These are phyloP conservation scores for Sitta europaea DNA, from an alignment of 2,113 vertebrate species.

Conservation along the genomic window DNA sequence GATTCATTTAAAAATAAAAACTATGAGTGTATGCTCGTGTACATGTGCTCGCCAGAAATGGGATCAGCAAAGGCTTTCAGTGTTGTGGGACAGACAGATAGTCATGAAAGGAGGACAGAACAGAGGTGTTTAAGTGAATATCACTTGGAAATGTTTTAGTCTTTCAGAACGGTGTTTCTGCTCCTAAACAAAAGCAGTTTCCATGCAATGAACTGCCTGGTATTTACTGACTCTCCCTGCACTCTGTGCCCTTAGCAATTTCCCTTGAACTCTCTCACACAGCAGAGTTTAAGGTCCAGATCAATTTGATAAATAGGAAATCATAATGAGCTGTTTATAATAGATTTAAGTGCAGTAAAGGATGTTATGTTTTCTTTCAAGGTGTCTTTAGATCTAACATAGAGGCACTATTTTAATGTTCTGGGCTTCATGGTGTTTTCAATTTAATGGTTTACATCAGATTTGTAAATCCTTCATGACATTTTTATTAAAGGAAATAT, in stretches of 20 bases:
- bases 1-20: neutral
- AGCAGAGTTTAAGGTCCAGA: neutral
- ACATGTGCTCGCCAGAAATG: neutral
- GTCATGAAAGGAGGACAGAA: neutral
- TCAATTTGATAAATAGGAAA: neutral
- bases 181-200: neutral
- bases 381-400: neutral
- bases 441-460: neutral
- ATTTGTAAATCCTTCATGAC: neutral
- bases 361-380: neutral
- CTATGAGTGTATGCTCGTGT: neutral
- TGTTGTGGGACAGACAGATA: neutral
- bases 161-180: neutral
- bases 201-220: neutral
- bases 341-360: neutral
- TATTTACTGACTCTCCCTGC: neutral
- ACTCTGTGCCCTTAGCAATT: neutral
- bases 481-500: neutral
- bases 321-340: neutral
- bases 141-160: neutral
- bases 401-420: neutral
- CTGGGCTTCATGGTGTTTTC: neutral
- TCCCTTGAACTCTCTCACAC: neutral
- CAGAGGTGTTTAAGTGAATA: neutral
- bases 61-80: neutral